Base-by-base conservation (phyloP, 2,888 invertebrate genomes). In the Dynastes hyllus region DNA sequence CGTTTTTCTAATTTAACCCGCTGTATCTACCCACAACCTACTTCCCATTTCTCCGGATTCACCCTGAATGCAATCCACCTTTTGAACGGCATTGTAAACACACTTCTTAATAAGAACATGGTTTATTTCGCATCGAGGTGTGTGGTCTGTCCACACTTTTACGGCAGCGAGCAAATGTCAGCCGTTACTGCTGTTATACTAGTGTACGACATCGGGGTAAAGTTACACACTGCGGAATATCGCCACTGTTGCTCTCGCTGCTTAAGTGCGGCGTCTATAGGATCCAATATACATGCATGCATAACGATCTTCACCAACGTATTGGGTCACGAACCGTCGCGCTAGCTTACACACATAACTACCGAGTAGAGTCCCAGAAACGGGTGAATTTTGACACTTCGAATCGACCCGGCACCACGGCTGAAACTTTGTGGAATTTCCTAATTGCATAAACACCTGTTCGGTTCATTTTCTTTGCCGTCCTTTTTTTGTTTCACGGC, bases 81-180 rank as follows among this genome's bases (percentile, higher is more conserved):
- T 45, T 45, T 45, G 45, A 11, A 8, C 45, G 45, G 45, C 45
- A 45, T 8, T 22, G 61, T 61, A 61, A 51, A 66, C 50, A 69
- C 22, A 50, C 69, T 13, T 45, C 78, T 76, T 81, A 81, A 81
- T 79, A 78, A 70, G 80, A 82, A 80, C 79, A 81, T 77, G 81
- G 79, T 82, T 83, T 82, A 82, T 81, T n/a, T 83, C 80, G 81
- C 71, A 78, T n/a, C 83, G 80, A 82, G 81, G 82, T 83, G 83
- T 83, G 83, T 83, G 83, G 83, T 83, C 83, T 81, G 80, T 82
- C 82, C 82, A 78, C 82, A 81, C 82, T 81, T 82, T 80, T 70
- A 78, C 73, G 45, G 40, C 61, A 73, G 58, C 73, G 79, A 53
- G 81, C 81, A 80, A 80, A 82, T 80, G 81, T 81, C 81, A 73